phyloP scores from a whole-genome alignment of 2,113 vertebrate species.

The Semnornis frantzii region DNA sequence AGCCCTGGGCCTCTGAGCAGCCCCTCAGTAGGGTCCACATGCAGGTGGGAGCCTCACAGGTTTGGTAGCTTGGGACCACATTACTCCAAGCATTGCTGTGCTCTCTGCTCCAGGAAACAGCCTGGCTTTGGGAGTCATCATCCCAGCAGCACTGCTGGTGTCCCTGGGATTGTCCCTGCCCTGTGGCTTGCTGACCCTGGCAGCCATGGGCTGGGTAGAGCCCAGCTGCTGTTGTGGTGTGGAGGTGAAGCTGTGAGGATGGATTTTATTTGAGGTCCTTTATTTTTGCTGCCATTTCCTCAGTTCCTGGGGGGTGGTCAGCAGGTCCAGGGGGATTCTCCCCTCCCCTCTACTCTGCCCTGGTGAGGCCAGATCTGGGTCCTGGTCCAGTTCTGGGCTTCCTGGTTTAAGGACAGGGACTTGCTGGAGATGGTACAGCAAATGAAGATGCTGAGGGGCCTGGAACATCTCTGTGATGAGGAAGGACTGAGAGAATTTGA shows the following conservation, averaged over 20 bases:
- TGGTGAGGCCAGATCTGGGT: too few relatives aligned
- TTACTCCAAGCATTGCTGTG: background rate
- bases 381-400: too few relatives aligned
- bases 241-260: background rate
- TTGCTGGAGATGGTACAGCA: too few relatives aligned
- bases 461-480: too few relatives aligned
- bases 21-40: background rate
- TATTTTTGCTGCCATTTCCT: background rate
- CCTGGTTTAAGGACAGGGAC: too few relatives aligned
- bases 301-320: background rate
- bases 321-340: too few relatives aligned
- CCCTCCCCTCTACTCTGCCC: too few relatives aligned
- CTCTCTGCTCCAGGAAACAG: background rate
- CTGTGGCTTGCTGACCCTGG: fast-evolving
- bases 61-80: background rate
- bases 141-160: background rate
- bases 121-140: background rate
- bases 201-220: background rate
- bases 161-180: background rate
- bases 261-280: background rate
- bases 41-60: background rate
- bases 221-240: background rate
- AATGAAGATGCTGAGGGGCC: too few relatives aligned
- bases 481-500: too few relatives aligned
- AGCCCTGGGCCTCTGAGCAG: background rate